Evolutionary conservation across 2,113 vertebrate species (phyloP).

Genomic region (Telmatochromis sp.): DNA sequence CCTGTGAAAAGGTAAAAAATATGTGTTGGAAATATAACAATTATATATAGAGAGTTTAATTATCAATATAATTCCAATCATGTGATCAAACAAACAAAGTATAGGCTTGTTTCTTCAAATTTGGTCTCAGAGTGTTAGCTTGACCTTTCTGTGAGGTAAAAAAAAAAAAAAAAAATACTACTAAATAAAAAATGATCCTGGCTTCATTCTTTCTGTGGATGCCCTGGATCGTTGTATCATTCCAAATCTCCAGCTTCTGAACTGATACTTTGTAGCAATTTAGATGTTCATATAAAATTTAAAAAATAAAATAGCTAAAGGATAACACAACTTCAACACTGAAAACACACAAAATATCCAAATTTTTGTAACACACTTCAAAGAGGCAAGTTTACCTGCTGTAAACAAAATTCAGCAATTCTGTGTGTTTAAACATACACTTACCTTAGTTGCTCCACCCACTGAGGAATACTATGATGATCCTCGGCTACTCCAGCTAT

Average conservation of each 20-base stretch:
- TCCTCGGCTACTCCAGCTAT: too few relatives aligned
- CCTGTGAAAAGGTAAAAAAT: not conserved
- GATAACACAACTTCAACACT: not conserved
- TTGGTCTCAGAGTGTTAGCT: not conserved
- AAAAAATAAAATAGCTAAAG: rapidly evolving
- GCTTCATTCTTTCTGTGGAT: not conserved
- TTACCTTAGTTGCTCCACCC: not conserved
- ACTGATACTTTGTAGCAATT: not conserved
- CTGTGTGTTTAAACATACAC: not conserved
- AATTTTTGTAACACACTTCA: rapidly evolving
- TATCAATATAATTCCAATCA: not conserved
- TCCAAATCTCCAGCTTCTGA: rapidly evolving
- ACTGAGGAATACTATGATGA: not conserved
- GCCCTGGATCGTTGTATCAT: not conserved
- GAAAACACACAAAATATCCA: not conserved
- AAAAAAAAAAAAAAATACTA: not conserved
- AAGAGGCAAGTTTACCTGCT: not conserved
- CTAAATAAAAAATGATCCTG: not conserved
- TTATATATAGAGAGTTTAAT: not conserved
- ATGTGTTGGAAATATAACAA: not conserved
- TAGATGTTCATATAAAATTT: rapidly evolving
- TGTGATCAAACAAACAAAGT: rapidly evolving
- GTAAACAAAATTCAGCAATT: not conserved
- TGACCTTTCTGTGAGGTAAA: not conserved
- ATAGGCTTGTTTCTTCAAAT: not conserved